Percentiles rank a stretch among this genome's conserved stretches.
These are phyloP conservation scores for Apolygus lucorum DNA, from an alignment of 1,140 invertebrate genomes.

Conservation along the genomic window DNA sequence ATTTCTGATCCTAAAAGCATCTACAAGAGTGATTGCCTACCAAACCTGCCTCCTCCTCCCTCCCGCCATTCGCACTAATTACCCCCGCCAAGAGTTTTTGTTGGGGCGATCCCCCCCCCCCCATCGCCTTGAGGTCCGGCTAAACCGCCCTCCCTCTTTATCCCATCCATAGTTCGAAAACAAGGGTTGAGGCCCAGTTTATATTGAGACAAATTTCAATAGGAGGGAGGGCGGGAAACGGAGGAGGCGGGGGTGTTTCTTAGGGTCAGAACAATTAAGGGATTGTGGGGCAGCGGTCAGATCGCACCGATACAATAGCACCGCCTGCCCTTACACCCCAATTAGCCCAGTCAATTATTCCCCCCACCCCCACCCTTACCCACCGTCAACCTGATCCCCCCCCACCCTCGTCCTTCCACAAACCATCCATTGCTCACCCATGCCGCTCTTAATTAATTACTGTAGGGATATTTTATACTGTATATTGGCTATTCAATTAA, in stretches of 20 bases:
- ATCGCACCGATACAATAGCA: slow-evolving; percentile 22
- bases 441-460: slow-evolving; percentile 23
- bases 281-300: slow-evolving; percentile 23
- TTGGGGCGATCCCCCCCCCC: neutral
- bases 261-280: slow-evolving; percentile 22
- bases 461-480: slow-evolving; percentile 25
- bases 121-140: neutral
- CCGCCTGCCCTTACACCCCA: slow-evolving; percentile 19
- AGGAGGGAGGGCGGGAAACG: neutral
- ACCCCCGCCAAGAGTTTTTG: neutral
- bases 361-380: neutral
- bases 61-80: neutral
- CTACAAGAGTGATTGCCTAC: neutral
- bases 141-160: neutral
- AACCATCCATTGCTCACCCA: neutral
- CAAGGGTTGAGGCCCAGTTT: slow-evolving; percentile 14
- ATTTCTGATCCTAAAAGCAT: slow-evolving; percentile 1
- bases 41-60: neutral
- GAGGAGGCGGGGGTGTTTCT: slow-evolving; percentile 11
- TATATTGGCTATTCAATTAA: slow-evolving; percentile 26
- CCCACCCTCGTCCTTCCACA: too few species aligned
- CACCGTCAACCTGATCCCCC: neutral
- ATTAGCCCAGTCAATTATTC: slow-evolving; percentile 28
- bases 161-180: neutral
- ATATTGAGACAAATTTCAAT: slow-evolving; percentile 21